Evolutionary conservation across 2,797 vertebrate genomes (phyloP).

Genomic region (Carcharodon carcharias): DNA sequence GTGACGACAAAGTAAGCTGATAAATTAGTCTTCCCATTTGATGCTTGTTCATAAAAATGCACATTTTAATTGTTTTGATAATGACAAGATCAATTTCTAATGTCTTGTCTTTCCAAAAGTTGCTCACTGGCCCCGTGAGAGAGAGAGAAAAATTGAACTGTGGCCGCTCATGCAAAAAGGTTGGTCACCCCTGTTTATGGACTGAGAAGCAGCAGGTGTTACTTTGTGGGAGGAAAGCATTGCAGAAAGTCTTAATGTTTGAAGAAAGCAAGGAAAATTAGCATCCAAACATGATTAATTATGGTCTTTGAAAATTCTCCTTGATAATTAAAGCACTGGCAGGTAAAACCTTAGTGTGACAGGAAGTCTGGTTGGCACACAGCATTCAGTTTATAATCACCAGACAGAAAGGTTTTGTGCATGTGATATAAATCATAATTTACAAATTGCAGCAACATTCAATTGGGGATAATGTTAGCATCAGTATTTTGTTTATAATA

Average conservation of each 20-base stretch:
- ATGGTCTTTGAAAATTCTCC: neutral
- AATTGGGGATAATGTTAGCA: conserved; percentile 7
- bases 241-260: neutral
- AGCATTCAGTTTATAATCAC: neutral
- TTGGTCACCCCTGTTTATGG: neutral
- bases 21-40: no score
- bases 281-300: neutral
- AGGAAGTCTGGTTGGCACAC: neutral
- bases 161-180: no score
- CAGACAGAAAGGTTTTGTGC: neutral
- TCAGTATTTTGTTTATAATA: neutral
- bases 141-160: no score
- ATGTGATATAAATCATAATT: neutral
- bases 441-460: neutral
- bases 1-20: no score
- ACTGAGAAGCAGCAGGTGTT: neutral
- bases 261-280: neutral
- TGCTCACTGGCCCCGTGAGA: no score
- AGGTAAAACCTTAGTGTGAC: neutral
- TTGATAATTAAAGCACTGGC: neutral
- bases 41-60: no score
- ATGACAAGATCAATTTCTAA: no score
- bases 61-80: no score
- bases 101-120: no score
- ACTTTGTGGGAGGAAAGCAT: neutral